Percentiles rank a stretch among this genome's conserved stretches.
Conservation (phyloP, 1,140 invertebrate genomes). For the Leucophenga varia region DNA sequence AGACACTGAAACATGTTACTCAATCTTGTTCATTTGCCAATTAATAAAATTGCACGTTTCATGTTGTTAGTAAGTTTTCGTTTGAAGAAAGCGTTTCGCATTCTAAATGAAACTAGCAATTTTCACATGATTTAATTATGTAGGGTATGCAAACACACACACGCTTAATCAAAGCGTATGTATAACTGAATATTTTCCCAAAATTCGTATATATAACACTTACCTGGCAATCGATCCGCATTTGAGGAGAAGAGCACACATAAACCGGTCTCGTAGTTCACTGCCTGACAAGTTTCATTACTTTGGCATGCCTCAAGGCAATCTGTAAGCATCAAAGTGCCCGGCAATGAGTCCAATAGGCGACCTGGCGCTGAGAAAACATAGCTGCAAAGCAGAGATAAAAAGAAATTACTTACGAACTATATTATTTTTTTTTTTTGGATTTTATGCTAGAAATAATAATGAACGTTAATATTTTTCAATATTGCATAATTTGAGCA, state of each 20-base stretch:
- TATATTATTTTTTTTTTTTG: not conserved
- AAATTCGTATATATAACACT: too few relatives aligned
- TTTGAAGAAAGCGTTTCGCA: not conserved
- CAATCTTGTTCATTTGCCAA: too few relatives aligned
- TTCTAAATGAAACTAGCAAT: not conserved
- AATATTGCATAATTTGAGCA: too few relatives aligned
- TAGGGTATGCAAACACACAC: too few relatives aligned
- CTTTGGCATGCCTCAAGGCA: slow-evolving; percentile 85
- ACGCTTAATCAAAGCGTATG: too few relatives aligned
- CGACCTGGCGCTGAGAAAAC: slow-evolving; percentile 87
- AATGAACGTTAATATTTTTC: too few relatives aligned
- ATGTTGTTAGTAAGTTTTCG: not conserved
- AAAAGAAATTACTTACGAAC: too few relatives aligned
- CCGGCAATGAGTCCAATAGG: slow-evolving; percentile 82
- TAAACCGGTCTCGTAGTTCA: slow-evolving; percentile 92
- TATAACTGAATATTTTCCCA: not conserved
- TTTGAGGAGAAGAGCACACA: slow-evolving; percentile 88
- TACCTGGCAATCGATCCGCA: slow-evolving; percentile 81
- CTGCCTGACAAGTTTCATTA: slow-evolving; percentile 81
- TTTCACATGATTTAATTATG: not conserved
- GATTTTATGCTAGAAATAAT: too few relatives aligned
- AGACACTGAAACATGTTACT: too few relatives aligned
- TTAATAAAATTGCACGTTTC: not conserved
- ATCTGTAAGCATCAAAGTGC: slow-evolving; percentile 86
- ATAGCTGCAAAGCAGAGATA: slow-evolving; percentile 59